These are phyloP conservation scores for Monochamus alternatus DNA, from an alignment of 2,888 invertebrate genomes.

Conservation along the genomic window DNA sequence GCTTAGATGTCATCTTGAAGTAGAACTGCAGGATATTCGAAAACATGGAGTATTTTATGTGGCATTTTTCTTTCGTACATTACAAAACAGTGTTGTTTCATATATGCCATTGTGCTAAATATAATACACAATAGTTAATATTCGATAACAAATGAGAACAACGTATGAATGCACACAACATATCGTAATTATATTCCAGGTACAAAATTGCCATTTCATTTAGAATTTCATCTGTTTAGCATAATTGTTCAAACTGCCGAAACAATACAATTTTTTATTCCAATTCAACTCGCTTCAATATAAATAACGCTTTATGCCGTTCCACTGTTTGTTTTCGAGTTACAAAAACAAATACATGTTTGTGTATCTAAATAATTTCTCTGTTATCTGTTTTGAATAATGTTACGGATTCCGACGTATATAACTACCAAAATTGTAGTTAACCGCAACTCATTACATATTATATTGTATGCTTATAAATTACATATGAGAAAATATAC, in stretches of 20 bases:
- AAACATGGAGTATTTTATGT: too few relatives aligned
- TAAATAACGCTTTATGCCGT: not conserved
- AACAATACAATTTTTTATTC: conserved; percentile 13
- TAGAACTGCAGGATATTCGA: too few relatives aligned
- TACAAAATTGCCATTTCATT: not conserved
- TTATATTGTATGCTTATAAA: too few relatives aligned
- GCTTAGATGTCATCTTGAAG: too few relatives aligned
- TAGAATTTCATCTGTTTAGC: conserved; percentile 3
- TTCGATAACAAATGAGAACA: not conserved
- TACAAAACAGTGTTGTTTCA: not conserved
- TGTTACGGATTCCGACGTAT: conserved; percentile 13
- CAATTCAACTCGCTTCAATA: not conserved
- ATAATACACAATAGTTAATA: not conserved
- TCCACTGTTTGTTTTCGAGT: conserved; percentile 8
- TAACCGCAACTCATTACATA: not conserved
- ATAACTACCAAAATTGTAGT: not conserved
- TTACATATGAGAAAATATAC: too few relatives aligned
- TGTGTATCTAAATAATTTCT: conserved; percentile 19
- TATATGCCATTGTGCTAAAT: not conserved
- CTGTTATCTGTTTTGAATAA: conserved; percentile 14
- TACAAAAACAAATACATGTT: conserved; percentile 18
- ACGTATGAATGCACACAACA: not conserved
- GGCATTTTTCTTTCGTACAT: too few relatives aligned
- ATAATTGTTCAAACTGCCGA: not conserved
- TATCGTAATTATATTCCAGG: not conserved